Evolutionary conservation across 2,888 invertebrate genomes (phyloP).

Genomic region (Odontomyia ornata): DNA sequence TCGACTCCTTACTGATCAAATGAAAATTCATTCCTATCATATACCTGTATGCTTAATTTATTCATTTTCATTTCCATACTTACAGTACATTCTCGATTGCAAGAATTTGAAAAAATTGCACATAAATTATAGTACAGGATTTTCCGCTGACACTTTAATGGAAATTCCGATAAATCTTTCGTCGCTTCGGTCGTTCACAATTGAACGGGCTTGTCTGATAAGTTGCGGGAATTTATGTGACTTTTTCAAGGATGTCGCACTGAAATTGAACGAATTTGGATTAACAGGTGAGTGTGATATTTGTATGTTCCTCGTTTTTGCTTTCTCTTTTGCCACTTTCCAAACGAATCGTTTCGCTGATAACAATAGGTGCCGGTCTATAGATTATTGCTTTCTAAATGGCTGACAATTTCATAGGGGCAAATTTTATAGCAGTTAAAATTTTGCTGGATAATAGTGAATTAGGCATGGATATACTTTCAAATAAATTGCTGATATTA

Average conservation of each 20-base stretch:
- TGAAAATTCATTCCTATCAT: too few relatives aligned
- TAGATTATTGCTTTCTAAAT: not conserved
- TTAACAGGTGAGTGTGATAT: constrained; percentile 37
- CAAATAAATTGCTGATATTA: too few relatives aligned
- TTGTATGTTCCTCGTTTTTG: not conserved
- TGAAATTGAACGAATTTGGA: constrained; percentile 40
- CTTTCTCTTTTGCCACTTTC: not conserved
- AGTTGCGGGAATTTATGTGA: constrained; percentile 43
- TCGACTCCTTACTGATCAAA: too few relatives aligned
- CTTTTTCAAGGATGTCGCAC: constrained; percentile 40
- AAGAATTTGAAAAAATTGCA: constrained; percentile 43
- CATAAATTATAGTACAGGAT: constrained; percentile 46
- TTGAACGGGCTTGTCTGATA: constrained; percentile 45
- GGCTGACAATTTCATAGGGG: too few relatives aligned
- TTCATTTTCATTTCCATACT: not conserved
- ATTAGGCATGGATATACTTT: too few relatives aligned
- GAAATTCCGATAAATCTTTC: constrained; percentile 45
- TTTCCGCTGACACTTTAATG: constrained; percentile 46
- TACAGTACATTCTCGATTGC: constrained; percentile 43
- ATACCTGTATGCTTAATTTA: not conserved
- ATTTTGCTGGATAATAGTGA: too few relatives aligned
- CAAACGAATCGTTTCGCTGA: not conserved
- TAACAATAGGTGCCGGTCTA: not conserved
- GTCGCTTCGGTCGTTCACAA: constrained; percentile 42
- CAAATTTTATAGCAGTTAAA: too few relatives aligned